Conservation (phyloP, 2,113 vertebrate genomes). For the Leptocoma aspasia region DNA sequence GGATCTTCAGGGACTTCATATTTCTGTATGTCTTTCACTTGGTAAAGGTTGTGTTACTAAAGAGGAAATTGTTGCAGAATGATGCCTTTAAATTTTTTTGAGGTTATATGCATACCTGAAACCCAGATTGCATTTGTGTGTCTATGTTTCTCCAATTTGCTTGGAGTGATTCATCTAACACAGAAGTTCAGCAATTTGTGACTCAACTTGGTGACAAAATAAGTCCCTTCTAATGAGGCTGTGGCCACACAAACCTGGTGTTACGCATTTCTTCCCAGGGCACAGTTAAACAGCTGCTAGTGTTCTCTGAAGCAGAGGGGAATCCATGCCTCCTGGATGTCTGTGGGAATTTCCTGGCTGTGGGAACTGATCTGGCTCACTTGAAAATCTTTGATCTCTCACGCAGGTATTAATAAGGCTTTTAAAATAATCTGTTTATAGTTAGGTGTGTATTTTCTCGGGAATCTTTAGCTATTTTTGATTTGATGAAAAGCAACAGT, state of each 20-base stretch:
- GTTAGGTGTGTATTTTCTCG: not conserved
- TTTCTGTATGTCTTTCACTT: not conserved
- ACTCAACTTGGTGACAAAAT: not conserved
- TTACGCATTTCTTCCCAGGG: constrained; percentile 73
- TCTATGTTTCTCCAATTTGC: not conserved
- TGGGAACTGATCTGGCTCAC: constrained; percentile 88
- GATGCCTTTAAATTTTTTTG: not conserved
- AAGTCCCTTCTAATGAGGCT: not conserved
- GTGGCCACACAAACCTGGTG: not conserved
- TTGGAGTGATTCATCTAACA: not conserved
- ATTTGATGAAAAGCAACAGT: not conserved
- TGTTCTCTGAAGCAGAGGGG: constrained; percentile 88
- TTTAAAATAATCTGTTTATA: not conserved
- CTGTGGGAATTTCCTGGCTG: constrained; percentile 87
- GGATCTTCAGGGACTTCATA: not conserved
- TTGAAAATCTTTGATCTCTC: constrained; percentile 93
- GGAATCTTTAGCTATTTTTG: not conserved
- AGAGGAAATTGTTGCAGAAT: not conserved
- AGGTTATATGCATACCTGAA: not conserved
- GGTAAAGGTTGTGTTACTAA: not conserved
- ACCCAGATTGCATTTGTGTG: not conserved
- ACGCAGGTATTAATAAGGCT: constrained; percentile 79
- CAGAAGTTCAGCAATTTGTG: not conserved
- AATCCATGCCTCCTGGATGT: constrained; percentile 84
- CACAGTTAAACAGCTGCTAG: constrained; percentile 92